Percentiles rank a stretch among this genome's conserved stretches.
Evolutionary conservation across 2,888 invertebrate genomes (phyloP).

Genomic region (Octonoba sinensis): DNA sequence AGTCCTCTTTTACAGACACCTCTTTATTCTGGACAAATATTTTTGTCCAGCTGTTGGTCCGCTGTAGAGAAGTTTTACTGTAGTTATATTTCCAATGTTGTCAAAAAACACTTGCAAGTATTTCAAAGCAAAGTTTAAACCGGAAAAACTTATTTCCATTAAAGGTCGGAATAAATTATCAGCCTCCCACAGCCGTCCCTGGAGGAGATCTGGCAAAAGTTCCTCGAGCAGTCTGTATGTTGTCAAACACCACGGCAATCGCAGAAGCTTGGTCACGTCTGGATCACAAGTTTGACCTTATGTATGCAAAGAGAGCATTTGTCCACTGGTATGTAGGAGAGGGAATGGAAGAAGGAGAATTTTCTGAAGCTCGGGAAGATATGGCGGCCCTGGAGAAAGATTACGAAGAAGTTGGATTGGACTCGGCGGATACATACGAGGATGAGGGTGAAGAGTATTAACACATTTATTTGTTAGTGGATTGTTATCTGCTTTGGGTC

Average conservation of each 20-base stretch:
- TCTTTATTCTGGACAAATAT: too few relatives aligned
- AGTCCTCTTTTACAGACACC: too few relatives aligned
- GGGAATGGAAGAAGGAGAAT: conserved; percentile 71
- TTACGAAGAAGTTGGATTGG: conserved; percentile 70
- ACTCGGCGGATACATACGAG: conserved; percentile 66
- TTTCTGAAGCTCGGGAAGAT: conserved; percentile 73
- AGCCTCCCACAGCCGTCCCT: conserved; percentile 57
- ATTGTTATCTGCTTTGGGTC: not conserved
- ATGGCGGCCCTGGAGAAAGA: conserved; percentile 72
- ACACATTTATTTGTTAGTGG: not conserved
- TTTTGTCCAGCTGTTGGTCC: too few relatives aligned
- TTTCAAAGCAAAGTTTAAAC: not conserved
- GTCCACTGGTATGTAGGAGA: conserved; percentile 86
- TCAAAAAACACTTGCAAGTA: not conserved
- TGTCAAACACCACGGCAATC: conserved; percentile 80
- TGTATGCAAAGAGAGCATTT: conserved; percentile 86
- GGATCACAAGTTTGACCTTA: conserved; percentile 82
- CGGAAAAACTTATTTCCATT: too few relatives aligned
- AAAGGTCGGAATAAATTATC: conserved; percentile 70
- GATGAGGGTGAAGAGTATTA: conserved; percentile 65
- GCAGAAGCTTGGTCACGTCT: conserved; percentile 86
- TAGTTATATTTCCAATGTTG: too few relatives aligned
- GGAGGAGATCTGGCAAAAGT: conserved; percentile 59
- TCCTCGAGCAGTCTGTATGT: conserved; percentile 56
- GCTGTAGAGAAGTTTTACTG: too few relatives aligned